Evolutionary conservation across 92 coral and sea anemone genomes (phyloP), one percentile per base, ranked within the genome.

Genomic region (Epizoanthus scotinus): DNA sequence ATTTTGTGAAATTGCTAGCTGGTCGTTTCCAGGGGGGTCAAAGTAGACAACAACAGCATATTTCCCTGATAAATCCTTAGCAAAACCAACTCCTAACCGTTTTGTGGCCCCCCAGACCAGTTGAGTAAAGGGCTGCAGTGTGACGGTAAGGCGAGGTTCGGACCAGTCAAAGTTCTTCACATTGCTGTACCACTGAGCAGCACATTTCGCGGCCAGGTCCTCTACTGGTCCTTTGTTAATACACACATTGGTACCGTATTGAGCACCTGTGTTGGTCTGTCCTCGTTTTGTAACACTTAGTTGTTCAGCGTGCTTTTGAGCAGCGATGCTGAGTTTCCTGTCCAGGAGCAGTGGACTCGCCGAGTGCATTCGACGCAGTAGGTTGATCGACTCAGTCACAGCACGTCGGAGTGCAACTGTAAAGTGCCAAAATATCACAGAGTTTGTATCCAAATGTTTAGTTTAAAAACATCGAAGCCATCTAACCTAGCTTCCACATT

Each of bases 151-250:
- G 56, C 47, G 67, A 15, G 97, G 91, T 14, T 71, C 80, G 2
- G 93, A 50, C 97, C 97, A 92, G 71, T 92, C 92, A 71, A 77
- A 90, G 75, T 82, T 82, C 74, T 85, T 86, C 47, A 87, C 87
- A n/a, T 79, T 86, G 13, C 86, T 70, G 82, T 92, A 92, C 94
- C 94, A 90, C 34, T 71, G 75, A 59, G 84, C 80, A 9, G 84
- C 84, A 71, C 94, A 90, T 3, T 89, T 79, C 28, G 68, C 29
- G 3, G 87, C 91, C 28, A 72, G 55, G 9, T 54, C 84, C 20
- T 55, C 56, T 18, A 68, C 49, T 68, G 87, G 42, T 19, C 81
- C 87, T 4, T 21, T 66, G 34, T 82, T 80, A 18, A 78, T 83
- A 55, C 97, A 90, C 50, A 88, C 63, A 64, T 65, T 81, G 17